phyloP scores from a whole-genome alignment of 2,888 invertebrate species.

The Meta bourneti region DNA sequence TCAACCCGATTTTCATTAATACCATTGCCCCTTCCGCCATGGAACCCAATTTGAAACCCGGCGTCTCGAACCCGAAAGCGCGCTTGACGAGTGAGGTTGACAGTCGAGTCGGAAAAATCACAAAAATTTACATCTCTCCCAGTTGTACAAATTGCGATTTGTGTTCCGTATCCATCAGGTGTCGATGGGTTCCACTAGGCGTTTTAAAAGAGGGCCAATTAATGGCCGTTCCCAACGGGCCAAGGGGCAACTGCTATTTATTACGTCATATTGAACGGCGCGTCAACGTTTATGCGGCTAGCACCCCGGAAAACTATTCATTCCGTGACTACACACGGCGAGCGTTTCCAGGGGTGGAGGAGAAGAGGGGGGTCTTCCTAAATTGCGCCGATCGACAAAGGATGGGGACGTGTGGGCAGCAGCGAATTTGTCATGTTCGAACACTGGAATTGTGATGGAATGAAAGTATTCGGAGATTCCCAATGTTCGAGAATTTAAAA shows the following conservation, averaged over 20 bases:
- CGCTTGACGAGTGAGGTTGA: too few relatives aligned
- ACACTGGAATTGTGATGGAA: too few relatives aligned
- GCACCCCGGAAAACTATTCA: slow-evolving; percentile 47
- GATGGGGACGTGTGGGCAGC: too few relatives aligned
- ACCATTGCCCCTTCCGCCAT: too few relatives aligned
- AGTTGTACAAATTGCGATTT: neutral
- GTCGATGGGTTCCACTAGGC: slow-evolving; percentile 48
- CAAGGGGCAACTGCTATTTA: slow-evolving; percentile 67
- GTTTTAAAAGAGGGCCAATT: slow-evolving; percentile 68
- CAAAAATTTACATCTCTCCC: neutral
- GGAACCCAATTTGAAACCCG: too few relatives aligned
- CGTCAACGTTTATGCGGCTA: slow-evolving; percentile 54
- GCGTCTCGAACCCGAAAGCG: too few relatives aligned
- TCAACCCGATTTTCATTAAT: too few relatives aligned
- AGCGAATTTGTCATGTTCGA: too few relatives aligned
- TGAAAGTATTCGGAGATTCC: too few relatives aligned
- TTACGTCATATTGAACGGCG: slow-evolving; percentile 72
- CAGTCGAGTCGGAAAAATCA: too few relatives aligned
- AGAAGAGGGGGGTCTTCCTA: slow-evolving; percentile 12
- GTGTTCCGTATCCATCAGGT: slow-evolving; percentile 47
- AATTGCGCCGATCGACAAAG: slow-evolving; percentile 14
- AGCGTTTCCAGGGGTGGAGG: too few relatives aligned
- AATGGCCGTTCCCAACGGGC: slow-evolving; percentile 64
- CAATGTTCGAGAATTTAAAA: too few relatives aligned
- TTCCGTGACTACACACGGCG: slow-evolving; percentile 35